These are phyloP conservation scores for Cydia pomonella DNA, from an alignment of 1,140 invertebrate genomes.

Conservation along the genomic window DNA sequence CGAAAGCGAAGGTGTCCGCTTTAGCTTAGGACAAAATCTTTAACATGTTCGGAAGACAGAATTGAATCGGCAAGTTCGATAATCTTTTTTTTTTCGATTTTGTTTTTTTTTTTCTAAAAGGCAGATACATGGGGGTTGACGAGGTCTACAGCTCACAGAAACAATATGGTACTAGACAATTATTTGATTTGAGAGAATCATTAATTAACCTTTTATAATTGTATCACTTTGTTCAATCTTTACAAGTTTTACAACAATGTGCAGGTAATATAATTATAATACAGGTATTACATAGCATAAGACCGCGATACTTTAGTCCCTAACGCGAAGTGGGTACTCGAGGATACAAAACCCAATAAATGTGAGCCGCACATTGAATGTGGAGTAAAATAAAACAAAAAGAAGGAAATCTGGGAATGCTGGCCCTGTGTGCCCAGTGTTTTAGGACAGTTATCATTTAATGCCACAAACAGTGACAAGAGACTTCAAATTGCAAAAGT, in stretches of 20 bases:
- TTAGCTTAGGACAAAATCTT: not conserved
- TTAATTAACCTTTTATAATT: not conserved
- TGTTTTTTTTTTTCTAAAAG: too few species aligned
- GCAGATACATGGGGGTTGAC: too few species aligned
- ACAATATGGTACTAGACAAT: too few species aligned
- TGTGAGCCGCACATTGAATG: conserved; percentile 42
- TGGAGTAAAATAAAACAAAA: conserved; percentile 41
- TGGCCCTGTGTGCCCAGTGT: not conserved
- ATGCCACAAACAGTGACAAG: not conserved
- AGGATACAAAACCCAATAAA: conserved; percentile 52
- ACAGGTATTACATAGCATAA: not conserved
- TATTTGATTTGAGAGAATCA: not conserved
- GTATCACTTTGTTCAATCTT: conserved; percentile 45
- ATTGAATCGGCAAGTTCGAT: too few species aligned
- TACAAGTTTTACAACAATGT: conserved; percentile 46
- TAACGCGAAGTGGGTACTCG: not conserved
- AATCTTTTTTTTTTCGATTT: too few species aligned
- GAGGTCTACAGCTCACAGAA: not conserved
- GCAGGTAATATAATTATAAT: not conserved
- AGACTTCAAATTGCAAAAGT: too few species aligned
- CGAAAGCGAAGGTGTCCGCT: not conserved
- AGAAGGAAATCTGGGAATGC: conserved; percentile 8
- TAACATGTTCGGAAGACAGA: too few species aligned
- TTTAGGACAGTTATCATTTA: conserved; percentile 5
- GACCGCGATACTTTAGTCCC: not conserved